Conservation (phyloP, 2,797 vertebrate genomes). For the Syndactyla subalaris region DNA sequence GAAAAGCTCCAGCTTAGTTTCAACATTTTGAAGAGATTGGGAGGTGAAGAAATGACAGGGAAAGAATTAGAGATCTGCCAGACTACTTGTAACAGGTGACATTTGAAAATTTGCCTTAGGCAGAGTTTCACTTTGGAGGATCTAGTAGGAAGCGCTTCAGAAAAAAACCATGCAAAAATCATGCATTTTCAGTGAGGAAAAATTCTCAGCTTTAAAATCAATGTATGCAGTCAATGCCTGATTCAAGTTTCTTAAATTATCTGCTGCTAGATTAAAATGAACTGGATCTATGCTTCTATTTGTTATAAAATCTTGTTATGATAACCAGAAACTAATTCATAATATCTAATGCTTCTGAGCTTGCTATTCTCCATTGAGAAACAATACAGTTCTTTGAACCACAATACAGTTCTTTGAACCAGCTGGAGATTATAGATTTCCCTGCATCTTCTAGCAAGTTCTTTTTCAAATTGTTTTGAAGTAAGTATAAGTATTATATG, state of each 20-base stretch:
- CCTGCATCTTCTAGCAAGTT: not conserved
- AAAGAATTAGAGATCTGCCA: slow-evolving; percentile 35
- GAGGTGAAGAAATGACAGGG: slow-evolving; percentile 49
- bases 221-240: not conserved
- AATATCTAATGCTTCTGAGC: not conserved
- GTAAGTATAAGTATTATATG: not conserved
- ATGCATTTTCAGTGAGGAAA: not conserved
- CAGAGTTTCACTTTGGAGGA: slow-evolving; percentile 3
- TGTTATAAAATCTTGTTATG: not conserved
- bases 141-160: not conserved
- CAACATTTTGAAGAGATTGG: slow-evolving; percentile 1
- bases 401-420: not conserved
- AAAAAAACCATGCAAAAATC: not conserved
- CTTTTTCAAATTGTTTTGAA: not conserved
- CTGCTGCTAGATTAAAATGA: not conserved
- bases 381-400: not conserved
- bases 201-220: not conserved
- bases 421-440: not conserved
- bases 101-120: slow-evolving; percentile 13
- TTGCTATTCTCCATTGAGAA: not conserved
- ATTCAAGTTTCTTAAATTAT: not conserved
- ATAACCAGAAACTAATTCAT: not conserved
- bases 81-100: slow-evolving; percentile 8
- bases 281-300: not conserved
- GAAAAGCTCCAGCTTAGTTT: not conserved